Evolutionary conservation across 2,113 vertebrate species (phyloP).

Genomic region (Triplophysa siluroides): DNA sequence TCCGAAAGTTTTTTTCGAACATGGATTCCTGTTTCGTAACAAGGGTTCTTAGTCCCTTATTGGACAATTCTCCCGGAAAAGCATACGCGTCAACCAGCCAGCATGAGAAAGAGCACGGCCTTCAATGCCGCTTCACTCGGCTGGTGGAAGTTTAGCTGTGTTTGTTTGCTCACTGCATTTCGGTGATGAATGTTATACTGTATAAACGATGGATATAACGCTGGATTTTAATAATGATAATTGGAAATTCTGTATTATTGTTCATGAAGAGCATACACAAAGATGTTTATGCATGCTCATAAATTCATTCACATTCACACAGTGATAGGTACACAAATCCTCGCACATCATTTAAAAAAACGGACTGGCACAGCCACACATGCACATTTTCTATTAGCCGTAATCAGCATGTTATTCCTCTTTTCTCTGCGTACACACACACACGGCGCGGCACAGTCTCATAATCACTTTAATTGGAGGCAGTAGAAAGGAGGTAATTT

Average conservation of each 20-base stretch:
- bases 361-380: slow-evolving; percentile 9
- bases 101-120: too few species aligned
- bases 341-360: slow-evolving; percentile 18
- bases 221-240: too few species aligned
- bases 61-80: too few species aligned
- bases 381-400: slow-evolving; percentile 36
- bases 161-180: too few species aligned
- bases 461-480: slow-evolving; percentile 56
- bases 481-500: slow-evolving; percentile 55
- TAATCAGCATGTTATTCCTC: slow-evolving; percentile 47
- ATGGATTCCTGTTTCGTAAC: too few species aligned
- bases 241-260: neutral
- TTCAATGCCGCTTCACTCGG: too few species aligned
- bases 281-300: slow-evolving; percentile 8
- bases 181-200: too few species aligned
- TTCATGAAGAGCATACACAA: neutral
- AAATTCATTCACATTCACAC: neutral
- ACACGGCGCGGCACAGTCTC: slow-evolving; percentile 36
- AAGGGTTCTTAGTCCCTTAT: too few species aligned
- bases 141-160: too few species aligned
- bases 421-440: slow-evolving; percentile 43
- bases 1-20: too few species aligned
- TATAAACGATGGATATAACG: too few species aligned
- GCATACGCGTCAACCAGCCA: too few species aligned
- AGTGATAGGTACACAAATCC: slow-evolving; percentile 6